Evolutionary conservation across 2,888 invertebrate species (phyloP), one percentile per base, ranked within the genome.

Genomic region (Amiota communis): DNA sequence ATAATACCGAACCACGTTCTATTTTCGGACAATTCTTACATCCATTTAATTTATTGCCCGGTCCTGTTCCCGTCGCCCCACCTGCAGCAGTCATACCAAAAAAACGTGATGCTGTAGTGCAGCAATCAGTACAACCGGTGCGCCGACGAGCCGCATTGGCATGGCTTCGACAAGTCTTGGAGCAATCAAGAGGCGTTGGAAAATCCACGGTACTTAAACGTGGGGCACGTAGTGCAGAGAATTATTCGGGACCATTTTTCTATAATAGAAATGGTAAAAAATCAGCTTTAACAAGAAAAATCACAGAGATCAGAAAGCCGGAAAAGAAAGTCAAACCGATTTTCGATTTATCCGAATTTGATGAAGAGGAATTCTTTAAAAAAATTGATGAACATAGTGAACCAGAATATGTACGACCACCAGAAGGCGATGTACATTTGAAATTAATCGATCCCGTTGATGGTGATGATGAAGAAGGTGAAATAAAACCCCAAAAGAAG

Each of bases 351-450:
- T 80, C 82, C 8, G 80, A 84, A 70, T 85, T 84, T 11, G 83
- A 88, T 56, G 88, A 89, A 71, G 87, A 87, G 64, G 85, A 85
- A 72, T 88, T 87, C 74, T 89, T 88, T 72, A 86, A 86, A 74
- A 84, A 85, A 13, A 68, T 84, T 0, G 79, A 77, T 0, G 78
- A 76, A 0, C 81, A 82, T 15, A 74, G 76, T 0, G 79, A 80
- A 3, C 83, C 85, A 3, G 79, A 87, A 0, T 81, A 84, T 47
- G 76, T 73, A 0, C 80, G 81, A 0, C 63, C 88, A 3, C 88
- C 88, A 0, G 83, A 87, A 53, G 89, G 89, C 6, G 88, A 89
- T 78, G 87, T 89, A 0, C 88, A 86, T 68, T 75, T 88, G 11
- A 81, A 79, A 67, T 83, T 85, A 48, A 87, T 88, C 2, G 81